Evolutionary conservation across 1,140 invertebrate species (phyloP), one percentile per base, ranked within the genome.

Genomic region (Drosophila kanapiae): DNA sequence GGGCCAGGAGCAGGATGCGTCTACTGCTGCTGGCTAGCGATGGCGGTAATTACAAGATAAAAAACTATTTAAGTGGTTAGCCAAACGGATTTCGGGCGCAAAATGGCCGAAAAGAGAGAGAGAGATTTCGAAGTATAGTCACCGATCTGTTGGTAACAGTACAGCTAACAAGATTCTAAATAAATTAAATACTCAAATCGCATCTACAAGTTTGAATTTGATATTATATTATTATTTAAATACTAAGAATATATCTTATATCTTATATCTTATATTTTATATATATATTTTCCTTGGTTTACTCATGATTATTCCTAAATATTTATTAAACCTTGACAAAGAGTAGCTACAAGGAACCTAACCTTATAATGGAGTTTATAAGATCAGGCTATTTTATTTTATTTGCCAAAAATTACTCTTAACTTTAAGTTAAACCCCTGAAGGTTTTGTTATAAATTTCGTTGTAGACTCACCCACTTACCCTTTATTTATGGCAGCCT

Each of bases 21-120:
- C 85, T 29, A 33, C 49, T 51, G 31, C 49, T 84, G 84, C 79
- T 67, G 67, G 82, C 71, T 69, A 82, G 84, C 85, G 87, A 76
- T 79, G 78, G 78, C 80, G 81, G 85, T 90, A 90, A 90, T 90
- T 90, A 90, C 81, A 84, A 81, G 85, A 88, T 88, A 88, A 90
- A 83, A 83, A 87, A 87, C 84, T 87, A 88, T 87, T 83, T 80
- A 88, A 87, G 84, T 88, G 84, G 76, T 82, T 76, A 49, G 56
- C 60, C 60, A 53, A 64, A 45, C 45, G 78, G 56, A 62, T 43
- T 43, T 43, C 33, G 16, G 37, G 13, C 33, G n/a, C 10, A 35
- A 33, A 60, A 31, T n/a, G 37, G 29, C 14, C n/a, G 2, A 33
- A 42, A 31, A 23, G 31, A 23, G 6, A 3, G 9, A 6, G 0